These are phyloP conservation scores for Anarsia innoxiella DNA, from an alignment of 2,888 invertebrate species.

Conservation along the genomic window DNA sequence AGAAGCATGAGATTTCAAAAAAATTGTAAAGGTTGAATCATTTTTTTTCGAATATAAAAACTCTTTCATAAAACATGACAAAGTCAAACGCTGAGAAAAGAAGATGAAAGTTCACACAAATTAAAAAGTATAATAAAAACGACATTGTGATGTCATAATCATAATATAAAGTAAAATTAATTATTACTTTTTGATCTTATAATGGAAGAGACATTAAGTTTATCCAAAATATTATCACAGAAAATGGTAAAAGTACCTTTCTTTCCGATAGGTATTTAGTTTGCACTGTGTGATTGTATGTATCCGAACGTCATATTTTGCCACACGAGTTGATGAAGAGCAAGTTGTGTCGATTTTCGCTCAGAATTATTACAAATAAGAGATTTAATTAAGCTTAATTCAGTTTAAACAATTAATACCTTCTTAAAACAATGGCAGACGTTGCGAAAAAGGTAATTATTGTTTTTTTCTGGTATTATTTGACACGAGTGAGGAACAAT, in stretches of 20 bases:
- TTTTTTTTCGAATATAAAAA: too few relatives aligned
- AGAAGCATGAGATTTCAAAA: too few relatives aligned
- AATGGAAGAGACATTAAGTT: not conserved
- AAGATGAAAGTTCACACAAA: too few relatives aligned
- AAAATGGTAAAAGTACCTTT: slow-evolving; percentile 12
- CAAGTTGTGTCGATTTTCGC: slow-evolving; percentile 24
- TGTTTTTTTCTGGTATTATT: slow-evolving; percentile 28
- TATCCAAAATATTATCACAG: not conserved
- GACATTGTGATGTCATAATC: slow-evolving; percentile 4
- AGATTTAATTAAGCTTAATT: slow-evolving; percentile 24
- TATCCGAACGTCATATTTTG: slow-evolving; percentile 31
- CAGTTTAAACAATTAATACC: slow-evolving; percentile 22
- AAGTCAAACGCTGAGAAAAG: too few relatives aligned
- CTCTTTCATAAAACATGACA: too few relatives aligned
- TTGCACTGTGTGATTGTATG: too few relatives aligned
- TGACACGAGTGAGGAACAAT: slow-evolving; percentile 46
- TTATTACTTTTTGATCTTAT: not conserved
- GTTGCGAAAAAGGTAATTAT: slow-evolving; percentile 62
- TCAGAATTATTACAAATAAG: slow-evolving; percentile 16
- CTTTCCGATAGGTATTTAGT: slow-evolving; percentile 1
- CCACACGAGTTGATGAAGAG: slow-evolving; percentile 36
- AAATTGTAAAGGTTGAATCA: too few relatives aligned
- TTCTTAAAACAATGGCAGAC: slow-evolving; percentile 54
- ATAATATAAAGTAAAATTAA: not conserved
- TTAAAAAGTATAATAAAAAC: slow-evolving; percentile 3